These are phyloP conservation scores for Aeoliscus strigatus DNA, from an alignment of 2,797 vertebrate genomes.

Conservation along the genomic window DNA sequence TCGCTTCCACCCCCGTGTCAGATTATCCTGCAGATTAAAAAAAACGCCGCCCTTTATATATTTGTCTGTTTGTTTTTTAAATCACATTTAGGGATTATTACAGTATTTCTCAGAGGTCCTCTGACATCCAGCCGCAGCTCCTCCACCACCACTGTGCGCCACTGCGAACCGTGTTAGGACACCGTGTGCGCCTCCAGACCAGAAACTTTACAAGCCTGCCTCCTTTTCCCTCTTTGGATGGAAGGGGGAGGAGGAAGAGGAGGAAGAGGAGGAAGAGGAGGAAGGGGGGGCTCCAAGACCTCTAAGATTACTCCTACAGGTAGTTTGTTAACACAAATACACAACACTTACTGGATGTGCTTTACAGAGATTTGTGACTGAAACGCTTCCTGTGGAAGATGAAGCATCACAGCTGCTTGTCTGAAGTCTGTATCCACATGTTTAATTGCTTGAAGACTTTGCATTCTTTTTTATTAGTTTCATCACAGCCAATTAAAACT, in stretches of 20 bases:
- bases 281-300: slow-evolving; percentile 3
- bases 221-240: slow-evolving; percentile 50
- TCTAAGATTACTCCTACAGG: slow-evolving; percentile 6
- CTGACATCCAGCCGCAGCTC: slow-evolving; percentile 50
- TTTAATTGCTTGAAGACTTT: slow-evolving; percentile 11
- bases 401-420: slow-evolving; percentile 6
- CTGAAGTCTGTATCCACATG: slow-evolving; percentile 15
- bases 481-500: no score
- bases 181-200: slow-evolving; percentile 50
- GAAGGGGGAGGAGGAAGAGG: slow-evolving; percentile 13
- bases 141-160: slow-evolving; percentile 46
- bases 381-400: background rate
- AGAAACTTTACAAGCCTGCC: slow-evolving; percentile 61
- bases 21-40: slow-evolving; percentile 38
- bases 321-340: no score
- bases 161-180: slow-evolving; percentile 45
- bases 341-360: no score
- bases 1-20: slow-evolving; percentile 26
- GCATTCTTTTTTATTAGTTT: no score
- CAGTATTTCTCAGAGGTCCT: slow-evolving; percentile 40
- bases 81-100: slow-evolving; percentile 58
- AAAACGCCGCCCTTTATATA: background rate
- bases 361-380: no score
- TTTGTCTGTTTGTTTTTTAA: slow-evolving; percentile 21
- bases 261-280: slow-evolving; percentile 1